Evolutionary conservation across 2,113 vertebrate species (phyloP).

Genomic region (Hylia prasina): DNA sequence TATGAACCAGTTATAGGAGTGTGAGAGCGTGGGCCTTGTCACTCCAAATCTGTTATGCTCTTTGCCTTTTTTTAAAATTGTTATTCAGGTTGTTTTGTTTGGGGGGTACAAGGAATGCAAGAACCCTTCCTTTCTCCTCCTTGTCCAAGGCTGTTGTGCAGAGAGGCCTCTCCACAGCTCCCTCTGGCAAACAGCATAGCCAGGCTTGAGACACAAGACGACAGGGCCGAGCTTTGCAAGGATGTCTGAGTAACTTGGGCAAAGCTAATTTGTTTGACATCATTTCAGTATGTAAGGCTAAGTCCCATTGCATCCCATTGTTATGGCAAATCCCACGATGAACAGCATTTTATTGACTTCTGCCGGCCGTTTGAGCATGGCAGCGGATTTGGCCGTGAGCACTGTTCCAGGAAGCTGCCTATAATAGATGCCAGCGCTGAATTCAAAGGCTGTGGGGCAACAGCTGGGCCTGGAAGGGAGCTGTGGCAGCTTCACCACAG

Average conservation of each 20-base stretch:
- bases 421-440: not conserved
- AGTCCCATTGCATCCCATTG: not conserved
- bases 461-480: rapidly evolving
- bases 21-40: not conserved
- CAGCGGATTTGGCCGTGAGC: not conserved
- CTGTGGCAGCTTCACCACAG: not conserved
- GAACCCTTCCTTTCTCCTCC: not conserved
- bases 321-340: not conserved
- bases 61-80: rapidly evolving
- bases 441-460: not conserved
- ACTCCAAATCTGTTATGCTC: not conserved
- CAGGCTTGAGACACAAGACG: not conserved
- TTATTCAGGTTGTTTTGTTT: not conserved
- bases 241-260: not conserved
- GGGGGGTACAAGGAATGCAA: too few species aligned
- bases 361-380: rapidly evolving
- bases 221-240: not conserved
- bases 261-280: conserved; percentile 19
- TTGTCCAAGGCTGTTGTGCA: not conserved
- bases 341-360: not conserved
- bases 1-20: rapidly evolving
- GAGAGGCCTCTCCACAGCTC: not conserved
- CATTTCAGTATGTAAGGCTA: not conserved
- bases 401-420: not conserved
- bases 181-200: not conserved